Evolutionary conservation across 2,888 invertebrate species (phyloP).

Genomic region (Lampropteryx suffumata): DNA sequence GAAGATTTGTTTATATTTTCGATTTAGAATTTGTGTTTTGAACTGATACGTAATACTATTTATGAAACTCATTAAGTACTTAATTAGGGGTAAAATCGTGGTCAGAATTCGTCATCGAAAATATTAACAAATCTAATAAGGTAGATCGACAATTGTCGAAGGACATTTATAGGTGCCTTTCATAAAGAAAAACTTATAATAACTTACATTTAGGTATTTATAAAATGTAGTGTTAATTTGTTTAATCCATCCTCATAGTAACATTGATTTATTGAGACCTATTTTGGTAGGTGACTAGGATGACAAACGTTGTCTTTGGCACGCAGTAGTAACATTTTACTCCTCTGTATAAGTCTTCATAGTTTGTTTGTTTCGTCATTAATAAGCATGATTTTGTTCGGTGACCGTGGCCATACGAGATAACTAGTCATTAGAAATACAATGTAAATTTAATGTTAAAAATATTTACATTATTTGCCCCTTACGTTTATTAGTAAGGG

Average conservation of each 20-base stretch:
- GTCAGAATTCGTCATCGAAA: conserved; percentile 52
- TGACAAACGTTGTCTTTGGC: conserved; percentile 9
- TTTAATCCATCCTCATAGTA: conserved; percentile 74
- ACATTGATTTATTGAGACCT: conserved; percentile 27
- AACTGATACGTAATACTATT: conserved; percentile 11
- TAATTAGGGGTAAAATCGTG: conserved; percentile 27
- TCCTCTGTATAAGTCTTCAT: conserved; percentile 11
- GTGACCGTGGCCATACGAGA: conserved; percentile 76
- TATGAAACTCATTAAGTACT: conserved; percentile 28
- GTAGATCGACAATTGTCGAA: conserved; percentile 69
- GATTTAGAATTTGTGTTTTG: conserved; percentile 39
- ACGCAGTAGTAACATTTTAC: conserved; percentile 1
- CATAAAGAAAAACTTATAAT: conserved; percentile 63
- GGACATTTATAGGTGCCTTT: conserved; percentile 81
- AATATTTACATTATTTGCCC: conserved; percentile 75
- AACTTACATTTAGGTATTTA: conserved; percentile 63
- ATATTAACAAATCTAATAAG: conserved; percentile 52
- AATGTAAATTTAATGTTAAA: conserved; percentile 76
- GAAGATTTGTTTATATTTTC: conserved; percentile 51
- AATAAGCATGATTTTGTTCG: conserved; percentile 44
- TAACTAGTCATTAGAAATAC: conserved; percentile 81
- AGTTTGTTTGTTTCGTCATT: conserved; percentile 35
- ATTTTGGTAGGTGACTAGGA: conserved; percentile 4
- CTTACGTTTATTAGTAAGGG: conserved; percentile 73
- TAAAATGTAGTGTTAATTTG: conserved; percentile 72